Evolutionary conservation across 2,888 invertebrate genomes (phyloP).

Genomic region (Auanema freiburgensis): DNA sequence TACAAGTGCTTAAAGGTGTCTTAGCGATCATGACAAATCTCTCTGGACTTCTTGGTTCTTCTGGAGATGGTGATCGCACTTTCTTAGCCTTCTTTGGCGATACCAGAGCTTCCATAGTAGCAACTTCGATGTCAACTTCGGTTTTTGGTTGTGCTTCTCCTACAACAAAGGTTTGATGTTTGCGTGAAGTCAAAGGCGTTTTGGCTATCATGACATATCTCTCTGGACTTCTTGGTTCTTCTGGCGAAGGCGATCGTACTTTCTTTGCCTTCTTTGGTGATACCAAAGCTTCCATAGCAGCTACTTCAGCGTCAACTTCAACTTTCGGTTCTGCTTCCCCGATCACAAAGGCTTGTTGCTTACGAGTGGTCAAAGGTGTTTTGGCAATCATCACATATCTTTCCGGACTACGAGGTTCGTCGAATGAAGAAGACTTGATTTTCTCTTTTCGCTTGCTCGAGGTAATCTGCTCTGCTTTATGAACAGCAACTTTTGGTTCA

Average conservation of each 20-base stretch:
- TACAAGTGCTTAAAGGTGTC: constrained; percentile 29
- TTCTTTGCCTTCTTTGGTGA: constrained; percentile 8
- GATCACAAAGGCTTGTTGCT: constrained; percentile 23
- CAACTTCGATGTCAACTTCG: too few relatives aligned
- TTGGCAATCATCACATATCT: constrained; percentile 30
- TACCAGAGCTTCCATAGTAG: neutral
- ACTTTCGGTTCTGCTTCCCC: too few relatives aligned
- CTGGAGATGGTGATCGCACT: constrained; percentile 22
- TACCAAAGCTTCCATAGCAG: too few relatives aligned
- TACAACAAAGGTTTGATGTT: constrained; percentile 22
- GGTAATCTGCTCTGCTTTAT: neutral
- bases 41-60: constrained; percentile 5
- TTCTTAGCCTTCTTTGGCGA: constrained; percentile 18
- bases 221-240: constrained; percentile 22
- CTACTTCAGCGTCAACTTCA: too few relatives aligned
- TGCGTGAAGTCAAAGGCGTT: constrained; percentile 32
- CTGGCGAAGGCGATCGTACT: constrained; percentile 11
- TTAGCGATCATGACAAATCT: too few relatives aligned
- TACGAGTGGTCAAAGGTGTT: constrained; percentile 29
- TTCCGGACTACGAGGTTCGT: too few relatives aligned
- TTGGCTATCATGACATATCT: too few relatives aligned
- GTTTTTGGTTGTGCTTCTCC: neutral
- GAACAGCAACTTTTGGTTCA: neutral
- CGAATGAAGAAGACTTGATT: too few relatives aligned
- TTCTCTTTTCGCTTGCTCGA: neutral